Percentiles rank a stretch among this genome's conserved stretches.
These are phyloP conservation scores for Himalopsyche tibetana DNA, from an alignment of 2,888 invertebrate species.

Conservation along the genomic window DNA sequence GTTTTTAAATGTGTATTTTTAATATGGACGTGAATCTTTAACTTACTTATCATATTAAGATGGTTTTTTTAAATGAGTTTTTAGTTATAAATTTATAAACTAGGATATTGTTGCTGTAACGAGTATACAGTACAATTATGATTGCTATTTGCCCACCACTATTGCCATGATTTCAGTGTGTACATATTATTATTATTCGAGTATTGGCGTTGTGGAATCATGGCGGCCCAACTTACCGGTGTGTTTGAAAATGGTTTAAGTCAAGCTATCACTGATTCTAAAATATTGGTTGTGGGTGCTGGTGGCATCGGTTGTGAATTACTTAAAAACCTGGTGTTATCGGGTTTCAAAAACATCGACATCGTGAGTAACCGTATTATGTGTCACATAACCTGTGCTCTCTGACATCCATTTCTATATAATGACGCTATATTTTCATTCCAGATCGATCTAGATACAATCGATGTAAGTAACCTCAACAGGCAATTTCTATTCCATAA, in stretches of 20 bases:
- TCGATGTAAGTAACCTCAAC: slow-evolving; percentile 99
- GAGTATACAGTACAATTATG: no score
- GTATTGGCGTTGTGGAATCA: slow-evolving; percentile 67
- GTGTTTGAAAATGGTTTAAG: slow-evolving; percentile 82
- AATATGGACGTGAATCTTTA: no score
- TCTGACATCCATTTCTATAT: slow-evolving; percentile 1
- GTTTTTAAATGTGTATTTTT: no score
- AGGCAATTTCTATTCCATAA: slow-evolving; percentile 99
- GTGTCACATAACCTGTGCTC: not conserved
- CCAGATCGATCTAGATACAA: slow-evolving; percentile 99
- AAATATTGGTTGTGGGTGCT: slow-evolving; percentile 93
- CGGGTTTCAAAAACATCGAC: slow-evolving; percentile 95
- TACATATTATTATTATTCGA: not conserved
- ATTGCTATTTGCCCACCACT: not conserved
- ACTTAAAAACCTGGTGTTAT: slow-evolving; percentile 96
- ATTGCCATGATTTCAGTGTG: not conserved
- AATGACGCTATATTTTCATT: slow-evolving; percentile 69
- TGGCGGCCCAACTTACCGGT: slow-evolving; percentile 83
- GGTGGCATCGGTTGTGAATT: slow-evolving; percentile 99
- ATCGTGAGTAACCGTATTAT: slow-evolving; percentile 83
- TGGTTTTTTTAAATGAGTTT: no score
- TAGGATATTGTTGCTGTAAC: no score
- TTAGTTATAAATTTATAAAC: no score
- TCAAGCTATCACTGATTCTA: slow-evolving; percentile 82
- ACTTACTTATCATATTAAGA: no score